Evolutionary conservation across 1,140 invertebrate species (phyloP), one percentile per base, ranked within the genome.

Genomic region (Dendroctonus valens): DNA sequence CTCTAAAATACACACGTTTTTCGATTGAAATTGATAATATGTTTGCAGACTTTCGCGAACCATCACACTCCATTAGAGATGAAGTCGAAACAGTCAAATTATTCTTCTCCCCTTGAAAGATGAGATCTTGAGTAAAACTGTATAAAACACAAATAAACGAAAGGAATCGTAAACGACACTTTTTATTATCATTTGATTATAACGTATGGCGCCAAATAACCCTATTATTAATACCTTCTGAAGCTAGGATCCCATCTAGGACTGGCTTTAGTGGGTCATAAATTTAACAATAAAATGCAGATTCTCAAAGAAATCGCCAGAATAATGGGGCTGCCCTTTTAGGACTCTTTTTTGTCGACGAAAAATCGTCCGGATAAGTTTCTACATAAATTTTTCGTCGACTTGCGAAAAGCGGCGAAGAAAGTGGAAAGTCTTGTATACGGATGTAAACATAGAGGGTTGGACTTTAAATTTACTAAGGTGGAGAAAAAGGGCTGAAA

Each of bases 231-330:
- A 63, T 63, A 63, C 51, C 51, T 63, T 52, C 40, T 26, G 14
- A 63, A 63, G 60, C 54, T 54, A 63, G 60, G 46, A 26, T 53
- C 41, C 60, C 60, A 63, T 63, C 42, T 41, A 65, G 44, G 44
- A 54, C 14, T 15, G 42, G 39, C 62, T 52, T 65, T 65, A 65
- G 62, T 65, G 42, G 52, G 46, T 48, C 53, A 65, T 65, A 65
- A 65, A 65, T 65, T 65, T 49, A 44, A 57, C 62, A 65, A 65
- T 65, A 65, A 65, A 65, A 65, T 65, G 62, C 62, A 65, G 62
- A 65, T 65, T 65, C 62, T 65, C 42, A 57, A 55, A 57, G 62
- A 57, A 55, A 65, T 65, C 62, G 53, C 62, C 53, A 41, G 52
- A 12, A 65, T 65, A 65, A 65, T 65, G 62, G 62, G 52, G 52